Evolutionary conservation across 2,888 invertebrate species (phyloP), one percentile per base, ranked within the genome.

Genomic region (Plebejus argus): DNA sequence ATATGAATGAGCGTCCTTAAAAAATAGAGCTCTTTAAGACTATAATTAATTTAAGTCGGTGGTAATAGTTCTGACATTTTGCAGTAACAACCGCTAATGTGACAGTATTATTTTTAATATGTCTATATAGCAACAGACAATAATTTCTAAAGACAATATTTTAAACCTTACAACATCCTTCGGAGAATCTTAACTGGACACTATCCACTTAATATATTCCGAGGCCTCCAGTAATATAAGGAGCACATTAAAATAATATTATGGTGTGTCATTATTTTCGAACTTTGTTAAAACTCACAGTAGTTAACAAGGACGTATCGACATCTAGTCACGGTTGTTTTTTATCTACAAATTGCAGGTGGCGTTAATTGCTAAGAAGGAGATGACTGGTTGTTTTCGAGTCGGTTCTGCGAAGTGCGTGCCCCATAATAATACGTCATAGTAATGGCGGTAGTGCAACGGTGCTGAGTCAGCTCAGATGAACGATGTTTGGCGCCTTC

Each of bases 401-500:
- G 77, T 76, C 76, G 83, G 88, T 89, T 89, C 88, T 90, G 91
- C 91, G 89, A 91, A 92, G 92, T 90, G 90, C 88, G 89, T 87
- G 87, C 88, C 87, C 85, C 87, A 84, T 92, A 92, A 91, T 92
- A 88, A 90, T 87, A 87, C 88, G 86, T 88, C 87, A 85, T 83
- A 85, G 85, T 90, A 90, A 90, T 90, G 87, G 88, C 87, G 83
- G 86, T 86, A 88, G 87, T 87, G 89, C 85, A 83, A 82, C 82
- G 81, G 81, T 90, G 92, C 92, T 92, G 93, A 93, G 91, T 93
- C 93, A 93, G 92, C 87, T 82, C 79, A 88, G 83, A 90, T 92
- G 90, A 92, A 86, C 86, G 89, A 82, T 84, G 74, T 86, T 83
- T 84, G 89, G 90, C 91, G 90, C 91, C 90, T 86, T 82, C 86